Conservation (phyloP, 2,797 vertebrate species). For the Hydrophis major region DNA sequence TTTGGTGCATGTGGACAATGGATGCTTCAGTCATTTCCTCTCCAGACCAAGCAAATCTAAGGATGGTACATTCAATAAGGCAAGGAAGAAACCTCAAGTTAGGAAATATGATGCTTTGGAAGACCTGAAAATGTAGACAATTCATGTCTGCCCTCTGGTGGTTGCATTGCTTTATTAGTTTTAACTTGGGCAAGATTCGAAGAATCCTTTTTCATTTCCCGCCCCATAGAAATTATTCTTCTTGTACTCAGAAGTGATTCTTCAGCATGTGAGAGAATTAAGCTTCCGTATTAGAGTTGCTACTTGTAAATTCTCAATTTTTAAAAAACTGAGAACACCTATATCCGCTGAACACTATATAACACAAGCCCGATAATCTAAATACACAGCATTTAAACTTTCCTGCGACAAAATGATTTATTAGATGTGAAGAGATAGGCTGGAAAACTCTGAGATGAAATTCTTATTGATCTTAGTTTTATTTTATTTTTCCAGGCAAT, state of each 20-base stretch:
- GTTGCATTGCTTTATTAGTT: not conserved
- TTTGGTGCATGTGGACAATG: not conserved
- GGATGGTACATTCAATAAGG: not conserved
- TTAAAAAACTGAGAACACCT: not conserved
- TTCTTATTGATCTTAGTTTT: not conserved
- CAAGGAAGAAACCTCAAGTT: not conserved
- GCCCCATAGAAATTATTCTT: not conserved
- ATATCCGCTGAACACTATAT: not conserved
- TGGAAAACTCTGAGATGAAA: not conserved
- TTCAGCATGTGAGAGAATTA: not conserved
- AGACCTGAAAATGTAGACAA: not conserved
- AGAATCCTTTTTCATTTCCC: not conserved
- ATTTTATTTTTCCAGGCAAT: not conserved
- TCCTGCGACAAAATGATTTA: not conserved
- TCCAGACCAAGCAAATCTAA: not conserved
- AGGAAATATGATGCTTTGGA: not conserved
- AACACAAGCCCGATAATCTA: not conserved
- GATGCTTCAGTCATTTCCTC: not conserved
- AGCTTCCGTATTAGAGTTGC: not conserved
- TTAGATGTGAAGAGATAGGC: no score
- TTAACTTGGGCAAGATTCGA: not conserved
- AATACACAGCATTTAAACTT: not conserved
- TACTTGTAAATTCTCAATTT: not conserved
- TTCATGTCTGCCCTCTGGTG: not conserved
- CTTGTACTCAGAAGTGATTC: not conserved